phyloP scores from a whole-genome alignment of 2,113 vertebrate species.

The Solea senegalensis region DNA sequence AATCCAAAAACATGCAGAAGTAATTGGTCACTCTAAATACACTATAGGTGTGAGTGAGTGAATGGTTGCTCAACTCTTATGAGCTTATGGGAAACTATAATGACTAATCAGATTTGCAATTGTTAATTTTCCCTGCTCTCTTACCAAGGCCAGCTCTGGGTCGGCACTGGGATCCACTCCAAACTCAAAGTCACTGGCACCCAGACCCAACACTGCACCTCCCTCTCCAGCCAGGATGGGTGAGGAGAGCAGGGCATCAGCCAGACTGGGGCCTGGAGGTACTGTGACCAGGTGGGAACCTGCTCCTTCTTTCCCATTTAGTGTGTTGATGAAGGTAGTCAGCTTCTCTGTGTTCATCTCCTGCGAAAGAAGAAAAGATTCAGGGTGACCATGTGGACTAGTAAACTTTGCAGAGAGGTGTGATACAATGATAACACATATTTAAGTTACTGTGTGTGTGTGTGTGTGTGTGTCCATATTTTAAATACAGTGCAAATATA shows the following conservation, averaged over 20 bases:
- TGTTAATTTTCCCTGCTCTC: slow-evolving; percentile 16
- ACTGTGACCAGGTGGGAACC: slow-evolving; percentile 96
- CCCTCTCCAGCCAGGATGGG: slow-evolving; percentile 94
- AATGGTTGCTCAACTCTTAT: no score
- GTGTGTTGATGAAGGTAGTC: slow-evolving; percentile 91
- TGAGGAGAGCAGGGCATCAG: slow-evolving; percentile 94
- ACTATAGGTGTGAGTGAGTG: no score
- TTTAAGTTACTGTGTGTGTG: neutral
- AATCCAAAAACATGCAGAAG: no score
- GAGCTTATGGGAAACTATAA: no score
- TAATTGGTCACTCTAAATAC: no score
- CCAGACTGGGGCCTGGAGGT: slow-evolving; percentile 92
- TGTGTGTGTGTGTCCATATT: neutral
- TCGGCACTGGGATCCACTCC: slow-evolving; percentile 95
- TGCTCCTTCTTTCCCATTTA: slow-evolving; percentile 94
- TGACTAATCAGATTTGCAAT: no score
- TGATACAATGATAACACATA: neutral
- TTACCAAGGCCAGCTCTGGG: slow-evolving; percentile 93
- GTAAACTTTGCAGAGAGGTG: neutral
- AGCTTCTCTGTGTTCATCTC: slow-evolving; percentile 95
- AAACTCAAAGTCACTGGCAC: slow-evolving; percentile 94
- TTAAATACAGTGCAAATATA: no score
- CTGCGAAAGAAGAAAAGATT: slow-evolving; percentile 63
- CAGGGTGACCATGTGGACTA: neutral
- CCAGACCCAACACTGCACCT: slow-evolving; percentile 91